These are phyloP conservation scores for Tarsius wallacei DNA, from an alignment of 2,797 vertebrate genomes.

Conservation along the genomic window DNA sequence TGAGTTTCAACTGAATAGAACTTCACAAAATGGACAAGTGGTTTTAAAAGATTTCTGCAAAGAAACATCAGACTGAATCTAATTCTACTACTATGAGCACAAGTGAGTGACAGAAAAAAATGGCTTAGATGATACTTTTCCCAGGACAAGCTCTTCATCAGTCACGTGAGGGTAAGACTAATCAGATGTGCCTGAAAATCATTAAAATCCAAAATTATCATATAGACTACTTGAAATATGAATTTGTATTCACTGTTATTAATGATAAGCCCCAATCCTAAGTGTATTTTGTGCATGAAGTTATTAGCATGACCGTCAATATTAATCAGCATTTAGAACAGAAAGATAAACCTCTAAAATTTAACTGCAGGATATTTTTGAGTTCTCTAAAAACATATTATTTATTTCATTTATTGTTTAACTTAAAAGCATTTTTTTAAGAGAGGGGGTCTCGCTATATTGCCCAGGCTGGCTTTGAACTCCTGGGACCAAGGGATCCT, in stretches of 20 bases:
- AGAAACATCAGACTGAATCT: not conserved
- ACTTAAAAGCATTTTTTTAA: too few relatives aligned
- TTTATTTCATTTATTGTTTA: conserved; percentile 25
- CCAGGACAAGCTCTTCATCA: conserved; percentile 12
- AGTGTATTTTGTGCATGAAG: not conserved
- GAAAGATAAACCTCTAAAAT: not conserved
- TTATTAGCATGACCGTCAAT: not conserved
- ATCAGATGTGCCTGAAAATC: conserved; percentile 8
- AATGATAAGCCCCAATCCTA: not conserved
- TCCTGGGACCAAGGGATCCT: too few relatives aligned
- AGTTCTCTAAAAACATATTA: not conserved
- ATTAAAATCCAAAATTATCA: not conserved
- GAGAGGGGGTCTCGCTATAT: too few relatives aligned
- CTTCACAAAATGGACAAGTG: not conserved
- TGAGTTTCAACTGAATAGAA: not conserved
- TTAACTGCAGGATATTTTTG: not conserved
- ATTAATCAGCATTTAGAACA: not conserved
- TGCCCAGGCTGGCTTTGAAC: too few relatives aligned
- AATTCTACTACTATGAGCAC: not conserved
- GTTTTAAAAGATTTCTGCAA: conserved; percentile 30
- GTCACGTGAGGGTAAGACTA: not conserved
- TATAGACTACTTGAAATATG: not conserved
- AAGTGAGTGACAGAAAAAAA: not conserved
- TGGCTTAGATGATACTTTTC: not conserved
- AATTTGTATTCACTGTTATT: not conserved